Conservation (phyloP, 1,140 invertebrate genomes). For the Saxidomus purpurata region DNA sequence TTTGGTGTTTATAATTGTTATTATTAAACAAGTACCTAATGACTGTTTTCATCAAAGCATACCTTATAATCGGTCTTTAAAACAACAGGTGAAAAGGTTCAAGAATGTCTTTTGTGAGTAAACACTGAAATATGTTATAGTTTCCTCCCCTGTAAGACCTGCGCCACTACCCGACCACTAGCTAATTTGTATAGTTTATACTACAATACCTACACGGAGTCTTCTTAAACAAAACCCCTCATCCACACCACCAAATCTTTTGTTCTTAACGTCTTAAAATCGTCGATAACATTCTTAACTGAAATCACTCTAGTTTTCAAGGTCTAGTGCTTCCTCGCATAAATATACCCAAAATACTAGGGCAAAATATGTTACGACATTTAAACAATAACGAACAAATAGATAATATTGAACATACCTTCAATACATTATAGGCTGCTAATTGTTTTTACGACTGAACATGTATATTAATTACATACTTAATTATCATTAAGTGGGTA, state of each 20-base stretch:
- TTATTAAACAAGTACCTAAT: neutral
- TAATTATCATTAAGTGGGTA: conserved; percentile 48
- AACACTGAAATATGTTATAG: neutral
- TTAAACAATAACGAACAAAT: neutral
- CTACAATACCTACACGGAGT: neutral
- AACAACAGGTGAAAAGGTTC: neutral
- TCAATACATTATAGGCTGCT: conserved; percentile 24
- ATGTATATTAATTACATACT: conserved; percentile 42
- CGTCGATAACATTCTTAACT: conserved; percentile 14
- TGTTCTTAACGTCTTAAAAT: neutral
- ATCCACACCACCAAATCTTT: neutral
- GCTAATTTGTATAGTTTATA: neutral
- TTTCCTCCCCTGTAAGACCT: neutral
- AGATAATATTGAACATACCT: neutral
- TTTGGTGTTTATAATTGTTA: no score
- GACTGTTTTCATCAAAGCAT: neutral
- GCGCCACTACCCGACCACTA: neutral
- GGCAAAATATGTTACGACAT: conserved; percentile 18
- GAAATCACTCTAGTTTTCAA: conserved; percentile 33
- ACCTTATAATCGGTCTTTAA: neutral
- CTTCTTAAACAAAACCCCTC: neutral
- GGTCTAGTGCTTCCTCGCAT: conserved; percentile 15
- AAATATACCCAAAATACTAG: conserved; percentile 35
- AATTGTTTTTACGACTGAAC: conserved; percentile 36
- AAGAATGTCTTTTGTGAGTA: neutral